Evolutionary conservation across 2,888 invertebrate genomes (phyloP).

Genomic region (Ormyrus labotus): DNA sequence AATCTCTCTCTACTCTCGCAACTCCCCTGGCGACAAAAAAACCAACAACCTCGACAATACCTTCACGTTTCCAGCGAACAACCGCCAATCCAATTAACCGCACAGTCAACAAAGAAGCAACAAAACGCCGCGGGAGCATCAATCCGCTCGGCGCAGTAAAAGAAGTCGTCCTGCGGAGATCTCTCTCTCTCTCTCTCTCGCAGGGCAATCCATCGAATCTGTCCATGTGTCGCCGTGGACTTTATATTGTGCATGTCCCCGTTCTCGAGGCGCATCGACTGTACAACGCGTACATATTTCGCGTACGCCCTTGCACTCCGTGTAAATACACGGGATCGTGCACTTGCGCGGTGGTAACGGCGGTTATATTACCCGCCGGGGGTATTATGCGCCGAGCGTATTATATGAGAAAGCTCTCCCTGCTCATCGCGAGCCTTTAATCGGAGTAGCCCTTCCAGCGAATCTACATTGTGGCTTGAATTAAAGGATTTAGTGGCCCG

Average conservation of each 20-base stretch:
- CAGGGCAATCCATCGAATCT: not conserved
- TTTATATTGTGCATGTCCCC: conserved; percentile 4
- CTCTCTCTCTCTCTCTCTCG: no score
- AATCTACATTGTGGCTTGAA: conserved; percentile 31
- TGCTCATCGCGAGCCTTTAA: conserved; percentile 38
- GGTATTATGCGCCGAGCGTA: conserved; percentile 28
- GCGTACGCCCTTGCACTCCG: not conserved
- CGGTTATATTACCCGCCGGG: not conserved
- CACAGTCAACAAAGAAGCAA: no score
- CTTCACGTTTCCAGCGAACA: no score
- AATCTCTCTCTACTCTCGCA: no score
- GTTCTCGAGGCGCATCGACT: not conserved
- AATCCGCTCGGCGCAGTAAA: no score
- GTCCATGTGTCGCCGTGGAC: not conserved
- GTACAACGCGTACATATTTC: not conserved
- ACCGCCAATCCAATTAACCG: no score
- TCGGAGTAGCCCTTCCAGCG: conserved; percentile 18
- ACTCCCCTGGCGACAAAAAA: no score
- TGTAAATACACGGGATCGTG: conserved; percentile 1
- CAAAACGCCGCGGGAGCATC: no score
- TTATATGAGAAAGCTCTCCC: conserved; percentile 19
- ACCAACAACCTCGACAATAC: no score
- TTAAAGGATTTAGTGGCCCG: conserved; percentile 29
- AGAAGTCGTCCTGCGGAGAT: no score
- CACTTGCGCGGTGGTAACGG: conserved; percentile 11